Base-by-base conservation (phyloP, 2,797 vertebrate genomes). In the Erethizon dorsatum region DNA sequence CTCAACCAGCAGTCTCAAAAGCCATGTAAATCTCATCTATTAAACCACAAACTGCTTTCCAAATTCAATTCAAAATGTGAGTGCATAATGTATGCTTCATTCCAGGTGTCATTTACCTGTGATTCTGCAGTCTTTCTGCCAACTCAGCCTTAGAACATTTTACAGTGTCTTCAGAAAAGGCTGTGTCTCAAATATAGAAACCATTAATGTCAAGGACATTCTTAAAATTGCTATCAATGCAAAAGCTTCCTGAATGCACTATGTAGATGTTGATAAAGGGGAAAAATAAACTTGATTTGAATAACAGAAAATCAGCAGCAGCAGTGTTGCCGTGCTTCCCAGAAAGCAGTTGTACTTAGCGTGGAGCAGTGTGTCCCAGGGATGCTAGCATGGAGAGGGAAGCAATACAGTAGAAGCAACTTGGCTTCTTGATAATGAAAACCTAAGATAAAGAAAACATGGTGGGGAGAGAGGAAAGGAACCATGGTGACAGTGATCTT, bases 281-380 rank as follows among this genome's bases (percentile, higher is more conserved):
- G 14, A 78, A 94, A 90, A 91, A 61, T 24, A 61, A 88, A 85
- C 77, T 95, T 95, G 92, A 96, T 97, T 95, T 91, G 95, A 95
- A 95, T 97, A 95, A 97, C 93, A 90, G 89, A 85, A 95, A 96
- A 95, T 90, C 88, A 90, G 90, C 93, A 79, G 84, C 75, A 13
- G 61, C 92, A 96, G 82, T 96, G 85, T 94, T 45, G 52, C 77
- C 77, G 22, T 50, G 91, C 80, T 65, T 94, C 71, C 83, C 59
- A 37, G 92, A 82, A 90, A 90, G 69, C 15, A n/a, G 89, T 84
- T 87, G 86, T 79, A 59, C 57, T 93, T 77, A 47, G 33, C 0
- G 1, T 52, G 52, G 78, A 86, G 73, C 28, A 24, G 69, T 67
- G 82, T 75, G 77, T 77, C 67, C 61, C 59, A 63, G 82, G 11